Evolutionary conservation across 2,797 vertebrate species (phyloP), one percentile per base, ranked within the genome.

Genomic region (Pangasius larnaudii): DNA sequence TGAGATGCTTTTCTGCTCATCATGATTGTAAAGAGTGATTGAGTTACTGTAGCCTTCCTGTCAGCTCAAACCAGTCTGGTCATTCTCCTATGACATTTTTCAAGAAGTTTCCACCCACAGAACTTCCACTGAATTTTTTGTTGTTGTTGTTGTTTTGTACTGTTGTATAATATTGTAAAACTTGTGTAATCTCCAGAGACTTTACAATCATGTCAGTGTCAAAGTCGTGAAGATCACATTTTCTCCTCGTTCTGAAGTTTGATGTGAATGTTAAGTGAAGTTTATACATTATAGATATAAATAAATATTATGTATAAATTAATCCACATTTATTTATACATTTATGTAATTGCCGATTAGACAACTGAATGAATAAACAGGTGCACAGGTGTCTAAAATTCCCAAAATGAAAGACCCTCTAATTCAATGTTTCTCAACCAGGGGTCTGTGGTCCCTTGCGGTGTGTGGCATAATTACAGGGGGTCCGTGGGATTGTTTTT

Each of bases 1-100:
- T 58, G 33, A 79, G 51, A 36, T 80, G 53, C 19, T 56, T 79
- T 79, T 79, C 77, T 79, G 51, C 14, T 39, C 19, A 59, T 80
- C 18, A 36, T 11, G 78, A 39, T 33, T 59, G 53, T 36, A 79
- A 58, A 79, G 18, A 79, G 51, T 79, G 77, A 58, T 5, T 19
- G 30, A 33, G 77, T 79, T 33, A 58, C 46, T 49, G 46, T 51
- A n/a, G 74, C 74, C 74, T 77, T 51, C 46, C 19, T 79, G 7
- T 58, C 8, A 58, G 77, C 5, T 30, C n/a, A 18, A 53, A 53
- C 16, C 27, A 51, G 27, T n/a, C 77, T 79, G 75, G n/a, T 3
- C 27, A 56, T 79, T 79, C 72, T 75, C 42, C 6, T 75, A 46
- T 75, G 72, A 51, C 46, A 75, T 79, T 16, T 19, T 8, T 33